phyloP scores from a whole-genome alignment of 2,888 invertebrate species.

The Ethmia dodecea region DNA sequence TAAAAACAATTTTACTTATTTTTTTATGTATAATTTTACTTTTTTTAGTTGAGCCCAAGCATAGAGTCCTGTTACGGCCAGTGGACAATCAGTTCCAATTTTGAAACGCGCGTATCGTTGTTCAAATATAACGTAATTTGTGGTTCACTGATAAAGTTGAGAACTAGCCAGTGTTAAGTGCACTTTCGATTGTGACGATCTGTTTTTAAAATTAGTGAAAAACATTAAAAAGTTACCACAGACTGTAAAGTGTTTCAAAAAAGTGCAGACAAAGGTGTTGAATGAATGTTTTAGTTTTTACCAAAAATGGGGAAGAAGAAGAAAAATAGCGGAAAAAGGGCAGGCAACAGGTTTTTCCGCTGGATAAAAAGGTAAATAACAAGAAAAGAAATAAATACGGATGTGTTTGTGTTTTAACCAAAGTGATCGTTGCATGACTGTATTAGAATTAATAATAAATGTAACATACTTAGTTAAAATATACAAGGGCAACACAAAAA shows the following conservation, averaged over 20 bases:
- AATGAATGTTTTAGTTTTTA: slow-evolving; percentile 30
- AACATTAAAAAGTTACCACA: slow-evolving; percentile 11
- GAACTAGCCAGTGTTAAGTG: slow-evolving; percentile 29
- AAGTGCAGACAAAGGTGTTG: slow-evolving; percentile 16
- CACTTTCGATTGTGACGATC: slow-evolving; percentile 25
- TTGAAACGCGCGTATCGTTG: slow-evolving; percentile 30
- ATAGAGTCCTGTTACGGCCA: slow-evolving; percentile 57
- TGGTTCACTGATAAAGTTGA: slow-evolving; percentile 27
- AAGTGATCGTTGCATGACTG: no score
- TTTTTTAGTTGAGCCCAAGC: slow-evolving; percentile 40
- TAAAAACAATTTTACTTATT: neutral
- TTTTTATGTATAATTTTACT: neutral
- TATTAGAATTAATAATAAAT: no score
- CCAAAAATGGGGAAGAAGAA: slow-evolving; percentile 66
- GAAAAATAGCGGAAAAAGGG: slow-evolving; percentile 58
- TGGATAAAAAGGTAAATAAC: slow-evolving; percentile 65
- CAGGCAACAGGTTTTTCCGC: slow-evolving; percentile 64
- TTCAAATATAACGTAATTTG: slow-evolving; percentile 32
- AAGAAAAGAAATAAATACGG: no score
- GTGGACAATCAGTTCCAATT: slow-evolving; percentile 30
- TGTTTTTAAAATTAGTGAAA: slow-evolving; percentile 24
- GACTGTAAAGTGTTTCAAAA: slow-evolving; percentile 9
- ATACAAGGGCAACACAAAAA: no score
- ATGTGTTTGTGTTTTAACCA: neutral
- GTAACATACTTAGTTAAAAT: no score